Evolutionary conservation across 1,140 invertebrate genomes (phyloP).

Genomic region (Drosophila pachea): DNA sequence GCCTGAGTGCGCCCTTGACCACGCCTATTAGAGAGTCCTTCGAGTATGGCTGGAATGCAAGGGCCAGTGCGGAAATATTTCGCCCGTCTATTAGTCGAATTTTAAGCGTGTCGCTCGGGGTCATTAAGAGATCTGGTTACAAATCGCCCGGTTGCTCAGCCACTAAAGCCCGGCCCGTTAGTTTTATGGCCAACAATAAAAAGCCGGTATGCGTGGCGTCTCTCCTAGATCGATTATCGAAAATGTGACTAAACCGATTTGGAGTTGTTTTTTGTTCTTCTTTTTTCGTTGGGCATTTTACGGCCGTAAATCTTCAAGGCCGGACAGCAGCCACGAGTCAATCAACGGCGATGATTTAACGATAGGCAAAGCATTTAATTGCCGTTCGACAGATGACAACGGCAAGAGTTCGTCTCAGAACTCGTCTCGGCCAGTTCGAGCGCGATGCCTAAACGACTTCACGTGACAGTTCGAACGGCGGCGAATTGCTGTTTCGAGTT

Average conservation of each 20-base stretch:
- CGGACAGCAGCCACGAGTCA: slow-evolving; percentile 62
- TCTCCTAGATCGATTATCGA: slow-evolving; percentile 65
- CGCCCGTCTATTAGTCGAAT: slow-evolving; percentile 25
- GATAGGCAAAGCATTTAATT: slow-evolving; percentile 64
- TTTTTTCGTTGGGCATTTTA: slow-evolving; percentile 44
- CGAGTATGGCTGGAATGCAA: background rate
- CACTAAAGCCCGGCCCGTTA: slow-evolving; percentile 12
- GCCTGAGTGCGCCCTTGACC: slow-evolving; percentile 4
- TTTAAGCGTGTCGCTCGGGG: slow-evolving; percentile 1
- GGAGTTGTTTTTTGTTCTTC: slow-evolving; percentile 3
- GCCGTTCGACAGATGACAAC: slow-evolving; percentile 52
- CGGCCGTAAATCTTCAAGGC: slow-evolving; percentile 74
- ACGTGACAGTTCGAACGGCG: slow-evolving; percentile 44
- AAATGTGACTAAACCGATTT: slow-evolving; percentile 56
- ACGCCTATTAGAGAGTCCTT: background rate
- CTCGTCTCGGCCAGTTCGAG: slow-evolving; percentile 29
- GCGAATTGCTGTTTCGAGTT: background rate
- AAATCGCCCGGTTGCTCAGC: slow-evolving; percentile 11
- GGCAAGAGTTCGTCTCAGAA: background rate
- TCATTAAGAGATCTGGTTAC: slow-evolving; percentile 38
- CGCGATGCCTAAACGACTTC: slow-evolving; percentile 48
- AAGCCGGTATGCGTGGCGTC: slow-evolving; percentile 19
- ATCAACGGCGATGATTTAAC: slow-evolving; percentile 69
- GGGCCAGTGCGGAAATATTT: no score
- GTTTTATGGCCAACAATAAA: slow-evolving; percentile 37